Percentiles rank a stretch among this genome's conserved stretches.
Conservation (phyloP, 2,113 vertebrate genomes). For the Sander lucioperca region DNA sequence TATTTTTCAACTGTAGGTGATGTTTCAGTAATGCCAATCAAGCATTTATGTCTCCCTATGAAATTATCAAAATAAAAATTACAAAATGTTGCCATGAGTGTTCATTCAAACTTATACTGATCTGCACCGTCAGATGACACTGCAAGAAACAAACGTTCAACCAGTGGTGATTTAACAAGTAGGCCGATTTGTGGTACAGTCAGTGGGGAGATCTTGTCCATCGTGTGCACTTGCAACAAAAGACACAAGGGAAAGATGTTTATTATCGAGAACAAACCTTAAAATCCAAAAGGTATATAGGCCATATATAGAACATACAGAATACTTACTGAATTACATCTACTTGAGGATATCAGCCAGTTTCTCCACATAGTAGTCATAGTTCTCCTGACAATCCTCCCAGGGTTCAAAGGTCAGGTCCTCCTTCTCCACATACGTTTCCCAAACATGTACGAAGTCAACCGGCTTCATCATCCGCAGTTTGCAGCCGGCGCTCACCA, state of each 20-base stretch:
- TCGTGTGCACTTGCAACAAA: conserved; percentile 36
- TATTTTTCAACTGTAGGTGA: conserved; percentile 24
- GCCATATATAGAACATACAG: background rate
- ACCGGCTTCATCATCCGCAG: conserved; percentile 94
- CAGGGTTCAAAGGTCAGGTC: conserved; percentile 90
- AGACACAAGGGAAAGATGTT: background rate
- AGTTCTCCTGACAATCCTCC: conserved; percentile 97
- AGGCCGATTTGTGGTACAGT: conserved; percentile 26
- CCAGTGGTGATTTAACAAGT: conserved; percentile 21
- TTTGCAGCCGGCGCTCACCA: conserved; percentile 86
- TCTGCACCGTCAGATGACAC: conserved; percentile 20
- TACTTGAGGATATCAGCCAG: conserved; percentile 89
- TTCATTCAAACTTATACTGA: conserved; percentile 34
- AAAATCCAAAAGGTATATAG: background rate
- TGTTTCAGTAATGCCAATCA: background rate
- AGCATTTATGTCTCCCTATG: conserved; percentile 26
- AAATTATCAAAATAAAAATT: conserved; percentile 64
- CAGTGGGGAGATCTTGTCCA: conserved; percentile 7
- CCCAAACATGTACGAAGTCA: conserved; percentile 93
- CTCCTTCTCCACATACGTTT: conserved; percentile 95
- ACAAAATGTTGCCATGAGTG: conserved; percentile 46
- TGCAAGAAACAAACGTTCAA: conserved; percentile 22
- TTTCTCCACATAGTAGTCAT: conserved; percentile 91
- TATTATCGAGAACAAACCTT: conserved; percentile 4
- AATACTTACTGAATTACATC: conserved; percentile 45